Base-by-base conservation (phyloP, 2,113 vertebrate species). In the Camelus dromedarius region DNA sequence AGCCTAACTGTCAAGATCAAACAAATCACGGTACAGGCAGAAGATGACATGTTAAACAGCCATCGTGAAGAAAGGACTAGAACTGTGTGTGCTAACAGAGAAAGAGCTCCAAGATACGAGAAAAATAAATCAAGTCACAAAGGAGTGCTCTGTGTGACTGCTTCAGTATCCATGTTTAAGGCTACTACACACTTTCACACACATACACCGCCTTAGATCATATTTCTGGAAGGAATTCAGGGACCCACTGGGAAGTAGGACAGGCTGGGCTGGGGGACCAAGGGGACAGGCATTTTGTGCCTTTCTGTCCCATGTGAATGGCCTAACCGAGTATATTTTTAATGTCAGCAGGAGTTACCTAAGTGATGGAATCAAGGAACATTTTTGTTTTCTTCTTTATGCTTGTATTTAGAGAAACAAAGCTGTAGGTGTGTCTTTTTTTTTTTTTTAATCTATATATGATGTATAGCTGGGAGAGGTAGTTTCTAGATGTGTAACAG, bases 221-320 rank as follows among this genome's bases (percentile, higher is more conserved):
- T 8, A 75, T 48, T 89, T 97, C 92, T 54, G 80, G 42, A 87
- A 81, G 46, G 26, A 54, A 85, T 86, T 91, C 62, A 48, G 46
- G 70, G 52, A 75, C 66, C 32, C 30, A 22, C 22, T 16, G n/a
- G n/a, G 42, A 75, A 54, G 28, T 20, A 67, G 24, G 77, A 58
- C 28, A 46, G 42, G 46, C 56, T 35, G 56, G 64, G 58, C 20
- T 62, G 48, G 22, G 16, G 56, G 56, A 6, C 24, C 1, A 9
- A 32, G 14, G 35, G 24, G 35, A 0, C 3, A 19, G 42, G 18
- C 50, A 62, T 13, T 56, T 85, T 32, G 11, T 32, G 22, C 28
- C 50, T 60, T 85, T 60, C 52, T 50, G 10, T 56, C 32, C 32
- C 66, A 26, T 35, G 1, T 83, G 56, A 77, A 56, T 48, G 72